Conservation (phyloP, 2,888 invertebrate genomes). For the Antheraea yamamai region DNA sequence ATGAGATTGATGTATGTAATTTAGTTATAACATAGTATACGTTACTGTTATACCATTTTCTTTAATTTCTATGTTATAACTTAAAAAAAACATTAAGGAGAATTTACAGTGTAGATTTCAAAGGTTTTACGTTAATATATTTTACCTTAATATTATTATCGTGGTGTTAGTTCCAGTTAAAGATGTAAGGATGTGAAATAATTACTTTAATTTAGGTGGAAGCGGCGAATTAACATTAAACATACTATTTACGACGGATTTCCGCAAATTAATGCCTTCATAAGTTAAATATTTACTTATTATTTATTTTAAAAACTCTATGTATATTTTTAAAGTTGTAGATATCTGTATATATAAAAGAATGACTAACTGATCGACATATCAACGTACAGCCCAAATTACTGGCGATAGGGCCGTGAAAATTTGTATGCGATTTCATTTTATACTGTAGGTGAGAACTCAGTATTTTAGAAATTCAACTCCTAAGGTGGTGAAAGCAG, state of each 20-base stretch:
- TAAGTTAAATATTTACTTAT: neutral
- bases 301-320: neutral
- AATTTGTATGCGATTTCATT: neutral
- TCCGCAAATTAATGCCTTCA: neutral
- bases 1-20: neutral
- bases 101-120: too few relatives aligned
- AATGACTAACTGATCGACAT: neutral
- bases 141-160: neutral
- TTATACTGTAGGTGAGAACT: neutral
- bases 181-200: neutral
- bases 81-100: neutral
- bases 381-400: neutral
- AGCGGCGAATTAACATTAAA: neutral
- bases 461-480: neutral
- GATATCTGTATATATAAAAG: neutral
- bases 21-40: neutral
- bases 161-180: neutral
- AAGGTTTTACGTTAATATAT: neutral
- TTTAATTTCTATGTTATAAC: neutral
- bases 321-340: neutral
- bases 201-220: neutral
- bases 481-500: neutral
- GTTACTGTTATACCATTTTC: neutral
- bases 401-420: neutral
- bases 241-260: constrained; percentile 2